Conservation (phyloP, 2,113 vertebrate genomes). For the Cyanistes caeruleus region DNA sequence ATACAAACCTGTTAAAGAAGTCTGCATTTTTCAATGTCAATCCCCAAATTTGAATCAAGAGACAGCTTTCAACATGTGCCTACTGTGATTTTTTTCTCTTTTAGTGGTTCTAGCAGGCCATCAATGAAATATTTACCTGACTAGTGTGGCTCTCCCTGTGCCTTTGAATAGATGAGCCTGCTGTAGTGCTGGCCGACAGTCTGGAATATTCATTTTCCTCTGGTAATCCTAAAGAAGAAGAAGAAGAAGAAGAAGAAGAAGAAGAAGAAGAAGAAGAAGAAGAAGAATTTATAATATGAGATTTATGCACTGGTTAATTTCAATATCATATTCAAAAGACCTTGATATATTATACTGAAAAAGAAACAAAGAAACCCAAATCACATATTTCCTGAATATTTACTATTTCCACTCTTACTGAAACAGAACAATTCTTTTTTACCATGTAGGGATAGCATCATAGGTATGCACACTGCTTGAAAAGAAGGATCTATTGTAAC, state of each 20-base stretch:
- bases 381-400: neutral
- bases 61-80: neutral
- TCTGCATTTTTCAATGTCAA: neutral
- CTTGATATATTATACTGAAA: neutral
- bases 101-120: neutral
- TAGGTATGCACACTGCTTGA: neutral
- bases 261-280: slow-evolving; percentile 8
- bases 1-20: neutral
- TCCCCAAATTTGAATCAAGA: neutral
- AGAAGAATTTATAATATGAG: neutral
- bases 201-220: slow-evolving; percentile 86
- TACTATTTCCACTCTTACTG: neutral
- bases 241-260: slow-evolving; percentile 15
- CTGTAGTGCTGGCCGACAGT: slow-evolving; percentile 72
- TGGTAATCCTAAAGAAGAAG: slow-evolving; percentile 75
- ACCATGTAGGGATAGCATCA: neutral
- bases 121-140: slow-evolving; percentile 80
- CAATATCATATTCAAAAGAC: neutral
- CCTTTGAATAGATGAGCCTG: slow-evolving; percentile 78
- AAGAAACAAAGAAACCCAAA: neutral
- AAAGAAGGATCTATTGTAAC: neutral
- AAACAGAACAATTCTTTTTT: neutral
- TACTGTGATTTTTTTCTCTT: neutral
- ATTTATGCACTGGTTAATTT: neutral
- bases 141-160: slow-evolving; percentile 88